These are phyloP conservation scores for Hycleus phaleratus DNA, from an alignment of 1,140 invertebrate genomes.

Conservation along the genomic window DNA sequence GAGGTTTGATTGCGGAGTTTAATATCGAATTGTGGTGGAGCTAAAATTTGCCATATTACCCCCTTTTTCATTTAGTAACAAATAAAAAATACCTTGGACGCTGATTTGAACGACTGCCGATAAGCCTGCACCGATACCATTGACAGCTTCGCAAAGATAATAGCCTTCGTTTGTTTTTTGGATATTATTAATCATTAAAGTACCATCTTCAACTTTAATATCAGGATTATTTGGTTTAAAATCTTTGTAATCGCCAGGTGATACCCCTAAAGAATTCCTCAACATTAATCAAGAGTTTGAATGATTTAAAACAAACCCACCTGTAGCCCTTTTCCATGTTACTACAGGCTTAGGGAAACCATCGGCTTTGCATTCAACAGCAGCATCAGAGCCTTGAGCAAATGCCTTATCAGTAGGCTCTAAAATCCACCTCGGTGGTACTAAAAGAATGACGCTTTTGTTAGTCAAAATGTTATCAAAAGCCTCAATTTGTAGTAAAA, in stretches of 20 bases:
- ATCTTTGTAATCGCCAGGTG: conserved; percentile 86
- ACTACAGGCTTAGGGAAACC: conserved; percentile 90
- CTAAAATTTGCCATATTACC: conserved; percentile 45
- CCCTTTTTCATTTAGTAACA: too few species aligned
- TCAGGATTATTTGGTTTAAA: conserved; percentile 81
- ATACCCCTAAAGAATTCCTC: conserved; percentile 58
- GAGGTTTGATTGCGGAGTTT: conserved; percentile 86
- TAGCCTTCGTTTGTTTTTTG: conserved; percentile 90
- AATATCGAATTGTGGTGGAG: conserved; percentile 88
- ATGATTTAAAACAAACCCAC: conserved; percentile 44
- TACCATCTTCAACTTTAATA: conserved; percentile 86
- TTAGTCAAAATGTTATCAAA: not conserved
- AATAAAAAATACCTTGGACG: conserved; percentile 65
- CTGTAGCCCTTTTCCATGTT: conserved; percentile 91
- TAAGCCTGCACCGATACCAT: conserved; percentile 89
- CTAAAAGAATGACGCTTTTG: conserved; percentile 47
- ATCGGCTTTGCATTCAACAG: conserved; percentile 91
- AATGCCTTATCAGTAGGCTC: conserved; percentile 94
- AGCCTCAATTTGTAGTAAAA: not conserved
- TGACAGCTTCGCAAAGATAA: conserved; percentile 92
- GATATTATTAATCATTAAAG: conserved; percentile 78
- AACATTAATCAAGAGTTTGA: not conserved
- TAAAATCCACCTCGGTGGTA: conserved; percentile 92
- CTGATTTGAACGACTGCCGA: conserved; percentile 88
- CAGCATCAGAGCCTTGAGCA: conserved; percentile 84